Conservation (phyloP, 2,113 vertebrate genomes). For the Erythrocercus mccallii region DNA sequence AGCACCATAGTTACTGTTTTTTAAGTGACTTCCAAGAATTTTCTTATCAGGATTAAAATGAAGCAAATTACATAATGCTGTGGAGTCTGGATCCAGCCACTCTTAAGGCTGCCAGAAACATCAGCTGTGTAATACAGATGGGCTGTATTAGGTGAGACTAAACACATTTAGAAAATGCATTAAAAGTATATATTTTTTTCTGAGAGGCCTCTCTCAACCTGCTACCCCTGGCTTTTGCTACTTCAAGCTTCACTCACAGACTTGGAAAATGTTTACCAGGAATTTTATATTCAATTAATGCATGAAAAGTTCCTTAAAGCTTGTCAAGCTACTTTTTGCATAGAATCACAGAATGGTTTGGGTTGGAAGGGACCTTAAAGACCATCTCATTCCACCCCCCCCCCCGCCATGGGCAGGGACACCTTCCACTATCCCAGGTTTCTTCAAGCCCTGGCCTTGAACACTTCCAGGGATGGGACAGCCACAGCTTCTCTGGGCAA, state of each 20-base stretch:
- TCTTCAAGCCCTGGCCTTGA: fast-evolving
- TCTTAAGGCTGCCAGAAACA: not conserved
- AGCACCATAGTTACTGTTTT: not conserved
- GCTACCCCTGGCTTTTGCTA: not conserved
- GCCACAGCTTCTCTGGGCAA: not conserved
- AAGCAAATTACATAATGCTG: not conserved
- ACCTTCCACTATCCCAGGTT: not conserved
- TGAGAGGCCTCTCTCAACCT: not conserved
- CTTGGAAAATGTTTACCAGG: not conserved
- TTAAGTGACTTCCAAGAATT: not conserved
- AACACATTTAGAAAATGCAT: not conserved
- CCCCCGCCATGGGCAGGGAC: too few species aligned
- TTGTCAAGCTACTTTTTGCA: not conserved
- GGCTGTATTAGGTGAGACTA: not conserved
- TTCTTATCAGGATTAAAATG: not conserved
- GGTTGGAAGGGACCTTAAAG: not conserved
- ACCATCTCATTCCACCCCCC: not conserved
- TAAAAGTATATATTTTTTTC: not conserved
- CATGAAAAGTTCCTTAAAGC: not conserved
- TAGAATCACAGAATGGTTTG: not conserved
- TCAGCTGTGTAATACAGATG: not conserved
- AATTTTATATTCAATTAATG: not conserved
- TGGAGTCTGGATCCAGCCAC: not conserved
- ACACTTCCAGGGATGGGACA: not conserved
- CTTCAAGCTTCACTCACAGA: not conserved